A percentile compares a stretch with the other conserved stretches of the same genome.
Conservation (phyloP, 2,888 invertebrate species). For the Plebejus argus region DNA sequence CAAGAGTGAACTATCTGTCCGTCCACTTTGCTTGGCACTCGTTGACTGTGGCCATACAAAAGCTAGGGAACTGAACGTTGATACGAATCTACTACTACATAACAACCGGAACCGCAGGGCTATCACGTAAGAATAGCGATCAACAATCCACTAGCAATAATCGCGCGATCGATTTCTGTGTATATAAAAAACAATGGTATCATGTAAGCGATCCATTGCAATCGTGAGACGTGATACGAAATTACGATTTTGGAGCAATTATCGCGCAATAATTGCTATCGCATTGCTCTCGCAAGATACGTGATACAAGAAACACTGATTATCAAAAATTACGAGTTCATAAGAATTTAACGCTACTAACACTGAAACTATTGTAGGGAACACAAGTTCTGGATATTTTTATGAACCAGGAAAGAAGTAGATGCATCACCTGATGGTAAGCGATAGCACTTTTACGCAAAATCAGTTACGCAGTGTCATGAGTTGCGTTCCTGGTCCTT, state of each 20-base stretch:
- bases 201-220: no score
- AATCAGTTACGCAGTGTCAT: not conserved
- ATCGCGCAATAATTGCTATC: no score
- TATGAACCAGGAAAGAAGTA: not conserved
- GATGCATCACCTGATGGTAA: not conserved
- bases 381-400: not conserved
- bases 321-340: conserved; percentile 8
- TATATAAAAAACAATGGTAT: no score
- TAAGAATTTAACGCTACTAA: not conserved
- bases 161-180: no score
- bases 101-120: not conserved
- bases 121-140: no score
- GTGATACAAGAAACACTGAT: not conserved
- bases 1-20: conserved; percentile 58
- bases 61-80: conserved; percentile 32
- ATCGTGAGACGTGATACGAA: no score
- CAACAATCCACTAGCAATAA: no score
- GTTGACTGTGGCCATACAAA: conserved; percentile 32
- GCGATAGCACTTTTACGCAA: not conserved
- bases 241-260: no score
- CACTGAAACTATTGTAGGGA: not conserved
- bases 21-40: conserved; percentile 38
- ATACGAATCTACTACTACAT: conserved; percentile 12
- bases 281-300: no score
- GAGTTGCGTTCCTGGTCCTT: not conserved